Conservation (phyloP, 2,888 invertebrate genomes). For the Allacma fusca region DNA sequence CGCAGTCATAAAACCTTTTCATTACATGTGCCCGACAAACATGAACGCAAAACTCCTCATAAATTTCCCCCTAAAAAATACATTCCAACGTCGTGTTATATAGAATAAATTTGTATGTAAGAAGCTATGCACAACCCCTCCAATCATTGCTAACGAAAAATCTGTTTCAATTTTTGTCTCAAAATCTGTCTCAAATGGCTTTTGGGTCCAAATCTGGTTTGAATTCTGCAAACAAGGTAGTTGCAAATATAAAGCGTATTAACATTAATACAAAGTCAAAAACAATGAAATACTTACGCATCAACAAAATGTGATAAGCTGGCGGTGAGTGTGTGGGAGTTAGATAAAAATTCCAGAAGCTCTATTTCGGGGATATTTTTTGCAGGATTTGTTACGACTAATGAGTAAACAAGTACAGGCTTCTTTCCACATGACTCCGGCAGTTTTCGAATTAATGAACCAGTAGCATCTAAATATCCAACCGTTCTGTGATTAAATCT, state of each 20-base stretch:
- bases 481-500: background rate
- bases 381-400: background rate
- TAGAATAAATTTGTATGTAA: too few relatives aligned
- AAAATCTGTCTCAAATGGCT: background rate
- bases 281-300: too few relatives aligned
- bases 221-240: too few relatives aligned
- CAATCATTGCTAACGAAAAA: too few relatives aligned
- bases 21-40: too few relatives aligned
- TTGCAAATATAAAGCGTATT: background rate
- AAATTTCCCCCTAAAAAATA: too few relatives aligned
- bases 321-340: background rate
- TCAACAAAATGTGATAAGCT: background rate
- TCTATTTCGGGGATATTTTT: background rate
- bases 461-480: slow-evolving; percentile 19
- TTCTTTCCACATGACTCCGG: background rate
- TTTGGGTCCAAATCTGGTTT: background rate
- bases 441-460: background rate
- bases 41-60: too few relatives aligned
- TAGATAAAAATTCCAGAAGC: background rate
- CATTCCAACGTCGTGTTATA: too few relatives aligned
- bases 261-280: too few relatives aligned
- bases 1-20: too few relatives aligned
- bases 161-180: background rate
- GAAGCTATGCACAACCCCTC: too few relatives aligned
- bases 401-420: background rate